Evolutionary conservation across 1,140 invertebrate genomes (phyloP), one percentile per base, ranked within the genome.

Genomic region (Meteorus sp.): DNA sequence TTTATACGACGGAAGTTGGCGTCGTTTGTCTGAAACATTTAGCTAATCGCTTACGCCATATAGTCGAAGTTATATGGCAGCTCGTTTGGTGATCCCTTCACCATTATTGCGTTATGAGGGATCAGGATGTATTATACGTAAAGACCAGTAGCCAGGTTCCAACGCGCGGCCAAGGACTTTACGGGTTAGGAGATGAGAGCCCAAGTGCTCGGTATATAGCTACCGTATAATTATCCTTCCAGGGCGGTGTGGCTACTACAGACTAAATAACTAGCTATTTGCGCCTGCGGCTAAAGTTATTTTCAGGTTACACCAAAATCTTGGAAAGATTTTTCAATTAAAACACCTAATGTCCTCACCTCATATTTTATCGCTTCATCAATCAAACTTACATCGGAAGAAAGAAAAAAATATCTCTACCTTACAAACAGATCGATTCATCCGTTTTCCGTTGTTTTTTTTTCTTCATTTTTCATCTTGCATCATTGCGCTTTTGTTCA

Each of bases 61-160:
- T 62, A 61, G 63, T 56, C 35, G 58, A 66, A 71, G 70, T 77
- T 74, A 78, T 29, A 29, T 73, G 71, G 66, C 68, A 72, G 67
- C 65, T 69, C 68, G 64, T 76, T 71, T 62, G 45, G 56, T 57
- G 41, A 50, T 53, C 29, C 52, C 27, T 65, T 61, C 64, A 68
- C 68, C 67, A 77, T 78, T 78, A 76, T 77, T 74, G 71, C 63
- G 66, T 76, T 77, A 73, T 60, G 67, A 73, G 68, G 62, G 65
- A 70, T 71, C 67, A 65, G 61, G 20, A 37, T 60, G 68, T 59
- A 78, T 78, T 77, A 78, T 77, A 76, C 65, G 74, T n/a, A 67
- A 78, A 78, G 72, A 78, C 77, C 75, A 64, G 77, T 79, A 79
- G 77, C 72, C 55, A n/a, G n/a, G n/a, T n/a, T n/a, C n/a, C n/a